A percentile compares a stretch with the other conserved stretches of the same genome.
Conservation (phyloP, 1,140 invertebrate species). For the Papilio aristodemus region DNA sequence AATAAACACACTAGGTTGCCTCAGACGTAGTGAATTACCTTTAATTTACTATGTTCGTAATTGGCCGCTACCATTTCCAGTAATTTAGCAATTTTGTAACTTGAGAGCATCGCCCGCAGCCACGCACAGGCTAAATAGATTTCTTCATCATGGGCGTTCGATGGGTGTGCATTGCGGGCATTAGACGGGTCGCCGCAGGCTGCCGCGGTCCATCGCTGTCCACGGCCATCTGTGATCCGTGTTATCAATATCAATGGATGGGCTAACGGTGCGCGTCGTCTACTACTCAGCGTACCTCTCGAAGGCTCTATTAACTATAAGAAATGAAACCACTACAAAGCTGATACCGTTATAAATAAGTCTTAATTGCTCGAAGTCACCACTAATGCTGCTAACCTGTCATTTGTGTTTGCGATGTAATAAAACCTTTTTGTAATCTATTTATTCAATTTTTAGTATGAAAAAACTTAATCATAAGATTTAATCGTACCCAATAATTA, state of each 20-base stretch:
- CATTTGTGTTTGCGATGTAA: background rate
- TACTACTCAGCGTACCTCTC: background rate
- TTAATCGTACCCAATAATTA: too few species aligned
- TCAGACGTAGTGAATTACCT: conserved; percentile 19
- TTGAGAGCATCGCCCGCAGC: conserved; percentile 8
- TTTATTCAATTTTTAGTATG: background rate
- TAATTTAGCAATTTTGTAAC: conserved; percentile 30
- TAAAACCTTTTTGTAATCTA: background rate
- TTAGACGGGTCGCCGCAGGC: conserved; percentile 1
- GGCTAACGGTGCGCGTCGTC: conserved; percentile 19
- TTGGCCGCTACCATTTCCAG: conserved; percentile 28
- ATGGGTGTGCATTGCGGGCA: conserved; percentile 5
- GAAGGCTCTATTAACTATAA: conserved; percentile 24
- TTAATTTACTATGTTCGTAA: conserved; percentile 29
- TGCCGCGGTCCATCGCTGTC: background rate
- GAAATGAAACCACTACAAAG: background rate
- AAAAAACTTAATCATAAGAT: too few species aligned
- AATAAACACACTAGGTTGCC: background rate
- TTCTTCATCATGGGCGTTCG: conserved; percentile 24
- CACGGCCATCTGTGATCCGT: background rate
- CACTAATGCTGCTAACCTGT: background rate
- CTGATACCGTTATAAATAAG: conserved; percentile 18
- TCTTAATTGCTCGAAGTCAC: conserved; percentile 12
- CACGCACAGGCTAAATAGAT: conserved; percentile 14
- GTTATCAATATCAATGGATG: conserved; percentile 33